Percentiles rank a stretch among this genome's conserved stretches.
phyloP scores from a whole-genome alignment of 2,888 invertebrate species.

The Tinea semifulvella region DNA sequence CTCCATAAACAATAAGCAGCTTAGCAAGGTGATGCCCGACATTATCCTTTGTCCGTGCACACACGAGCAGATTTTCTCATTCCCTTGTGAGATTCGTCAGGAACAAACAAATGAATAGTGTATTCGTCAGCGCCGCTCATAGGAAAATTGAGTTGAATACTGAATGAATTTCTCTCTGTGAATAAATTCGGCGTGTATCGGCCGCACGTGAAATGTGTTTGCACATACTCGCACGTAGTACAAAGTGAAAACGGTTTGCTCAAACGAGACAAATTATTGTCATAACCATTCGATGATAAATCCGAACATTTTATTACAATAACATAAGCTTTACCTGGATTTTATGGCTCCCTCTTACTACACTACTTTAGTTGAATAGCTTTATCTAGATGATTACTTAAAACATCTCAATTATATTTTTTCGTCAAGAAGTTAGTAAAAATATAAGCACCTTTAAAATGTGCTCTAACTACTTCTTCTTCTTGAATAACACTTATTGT shows the following conservation, averaged over 20 bases:
- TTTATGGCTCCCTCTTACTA: no score
- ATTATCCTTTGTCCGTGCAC: slow-evolving; percentile 12
- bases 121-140: slow-evolving; percentile 3
- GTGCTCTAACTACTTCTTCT: no score
- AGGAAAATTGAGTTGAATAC: slow-evolving; percentile 11
- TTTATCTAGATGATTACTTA: no score
- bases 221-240: no score
- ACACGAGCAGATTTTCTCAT: slow-evolving; percentile 12
- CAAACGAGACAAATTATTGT: not conserved
- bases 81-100: slow-evolving; percentile 11
- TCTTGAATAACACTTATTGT: no score
- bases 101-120: slow-evolving; percentile 12
- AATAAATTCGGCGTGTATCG: slow-evolving; percentile 6
- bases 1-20: slow-evolving; percentile 10
- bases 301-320: not conserved
- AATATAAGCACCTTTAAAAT: no score
- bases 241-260: not conserved
- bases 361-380: no score
- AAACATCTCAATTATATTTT: no score
- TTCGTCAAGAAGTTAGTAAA: no score
- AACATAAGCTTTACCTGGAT: no score
- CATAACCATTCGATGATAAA: no score
- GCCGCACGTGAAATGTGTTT: not conserved
- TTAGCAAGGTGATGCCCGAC: slow-evolving; percentile 10
- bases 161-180: slow-evolving; percentile 2